Percentiles rank a stretch among this genome's conserved stretches.
These are phyloP conservation scores for Hydraecia micacea DNA, from an alignment of 2,888 invertebrate species.

Conservation along the genomic window DNA sequence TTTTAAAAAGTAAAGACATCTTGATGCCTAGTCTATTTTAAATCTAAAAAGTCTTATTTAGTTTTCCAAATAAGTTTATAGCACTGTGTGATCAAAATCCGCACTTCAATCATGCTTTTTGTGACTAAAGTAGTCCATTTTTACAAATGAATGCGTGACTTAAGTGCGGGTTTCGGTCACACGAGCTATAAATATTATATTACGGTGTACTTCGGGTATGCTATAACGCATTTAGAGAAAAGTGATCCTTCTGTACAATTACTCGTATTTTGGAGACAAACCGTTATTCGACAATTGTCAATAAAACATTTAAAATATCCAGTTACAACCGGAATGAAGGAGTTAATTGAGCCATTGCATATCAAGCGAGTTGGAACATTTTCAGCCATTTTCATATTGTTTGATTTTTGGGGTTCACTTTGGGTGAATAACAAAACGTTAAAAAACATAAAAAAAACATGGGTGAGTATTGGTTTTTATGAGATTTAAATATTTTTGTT, in stretches of 20 bases:
- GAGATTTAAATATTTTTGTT: background rate
- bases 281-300: slow-evolving; percentile 57
- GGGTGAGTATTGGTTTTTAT: background rate
- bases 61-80: background rate
- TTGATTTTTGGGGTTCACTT: slow-evolving; percentile 18
- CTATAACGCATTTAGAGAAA: background rate
- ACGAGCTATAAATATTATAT: too few species aligned
- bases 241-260: slow-evolving; percentile 27
- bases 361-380: slow-evolving; percentile 29
- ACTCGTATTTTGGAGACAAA: background rate
- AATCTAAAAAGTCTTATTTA: background rate
- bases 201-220: background rate
- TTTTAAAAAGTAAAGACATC: background rate
- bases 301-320: slow-evolving; percentile 70
- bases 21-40: background rate
- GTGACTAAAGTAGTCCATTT: too few species aligned
- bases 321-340: slow-evolving; percentile 56
- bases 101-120: too few species aligned
- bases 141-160: too few species aligned
- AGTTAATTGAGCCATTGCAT: slow-evolving; percentile 67
- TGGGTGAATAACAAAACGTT: background rate
- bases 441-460: background rate
- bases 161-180: too few species aligned
- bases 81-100: too few species aligned
- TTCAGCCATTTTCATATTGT: slow-evolving; percentile 28